Percentiles rank a stretch among this genome's conserved stretches.
Evolutionary conservation across 2,888 invertebrate genomes (phyloP).

Genomic region (Cheilosia grossa): DNA sequence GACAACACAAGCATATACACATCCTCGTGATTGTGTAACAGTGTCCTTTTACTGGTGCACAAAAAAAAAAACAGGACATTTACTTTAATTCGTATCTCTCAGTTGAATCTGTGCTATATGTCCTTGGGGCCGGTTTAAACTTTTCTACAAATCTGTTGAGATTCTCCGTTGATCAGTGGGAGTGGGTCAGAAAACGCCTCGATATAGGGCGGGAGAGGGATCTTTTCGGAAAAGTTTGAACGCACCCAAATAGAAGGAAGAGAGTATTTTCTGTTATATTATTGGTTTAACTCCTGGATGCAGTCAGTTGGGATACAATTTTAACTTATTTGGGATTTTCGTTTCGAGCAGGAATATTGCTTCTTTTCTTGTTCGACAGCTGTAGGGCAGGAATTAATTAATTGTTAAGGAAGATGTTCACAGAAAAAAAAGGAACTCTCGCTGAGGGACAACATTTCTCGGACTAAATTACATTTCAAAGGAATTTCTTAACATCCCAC

Average conservation of each 20-base stretch:
- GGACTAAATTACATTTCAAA: slow-evolving; percentile 46
- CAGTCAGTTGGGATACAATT: slow-evolving; percentile 67
- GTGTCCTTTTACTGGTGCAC: slow-evolving; percentile 7
- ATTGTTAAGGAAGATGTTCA: slow-evolving; percentile 50
- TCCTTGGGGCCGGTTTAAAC: slow-evolving; percentile 70
- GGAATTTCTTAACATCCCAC: slow-evolving; percentile 46
- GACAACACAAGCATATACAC: slow-evolving; percentile 63
- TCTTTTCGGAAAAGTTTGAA: slow-evolving; percentile 30
- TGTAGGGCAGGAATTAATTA: slow-evolving; percentile 67
- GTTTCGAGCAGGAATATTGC: slow-evolving; percentile 27
- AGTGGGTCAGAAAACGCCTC: not conserved
- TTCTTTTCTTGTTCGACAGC: slow-evolving; percentile 26
- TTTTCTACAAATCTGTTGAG: slow-evolving; percentile 59
- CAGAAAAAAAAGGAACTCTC: not conserved
- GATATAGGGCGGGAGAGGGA: not conserved
- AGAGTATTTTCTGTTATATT: slow-evolving; percentile 30
- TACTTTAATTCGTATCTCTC: slow-evolving; percentile 72
- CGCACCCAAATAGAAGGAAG: not conserved
- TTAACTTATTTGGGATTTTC: slow-evolving; percentile 53
- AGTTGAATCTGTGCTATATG: slow-evolving; percentile 60
- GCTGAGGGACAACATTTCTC: slow-evolving; percentile 45
- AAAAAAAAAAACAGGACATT: slow-evolving; percentile 73
- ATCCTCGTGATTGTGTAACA: slow-evolving; percentile 16
- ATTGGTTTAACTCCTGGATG: slow-evolving; percentile 70
- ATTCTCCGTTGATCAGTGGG: slow-evolving; percentile 53